Conservation (phyloP, 2,797 vertebrate genomes). For the Pseudochirops cupreus region DNA sequence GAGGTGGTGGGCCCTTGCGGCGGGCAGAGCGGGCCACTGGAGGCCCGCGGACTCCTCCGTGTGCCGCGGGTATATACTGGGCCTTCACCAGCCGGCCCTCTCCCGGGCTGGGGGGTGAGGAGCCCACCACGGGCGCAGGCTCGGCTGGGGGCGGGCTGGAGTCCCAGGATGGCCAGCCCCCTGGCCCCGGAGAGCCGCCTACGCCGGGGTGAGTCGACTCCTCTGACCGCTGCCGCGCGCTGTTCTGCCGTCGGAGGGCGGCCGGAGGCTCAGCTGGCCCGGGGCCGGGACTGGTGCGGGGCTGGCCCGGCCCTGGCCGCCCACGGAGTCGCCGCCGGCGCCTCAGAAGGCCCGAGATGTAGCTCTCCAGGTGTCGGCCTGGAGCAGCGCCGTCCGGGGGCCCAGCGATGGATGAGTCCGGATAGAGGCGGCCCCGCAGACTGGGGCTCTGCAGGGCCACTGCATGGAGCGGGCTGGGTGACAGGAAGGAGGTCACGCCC, state of each 20-base stretch:
- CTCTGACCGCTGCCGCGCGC: slow-evolving; percentile 85
- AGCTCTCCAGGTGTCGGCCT: slow-evolving; percentile 86
- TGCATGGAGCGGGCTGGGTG: slow-evolving; percentile 83
- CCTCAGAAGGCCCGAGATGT: slow-evolving; percentile 90
- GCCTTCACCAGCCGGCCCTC: slow-evolving; percentile 89
- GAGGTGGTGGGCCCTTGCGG: slow-evolving; percentile 75
- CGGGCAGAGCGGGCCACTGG: slow-evolving; percentile 71
- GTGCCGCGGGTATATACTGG: slow-evolving; percentile 90
- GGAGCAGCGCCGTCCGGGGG: slow-evolving; percentile 51
- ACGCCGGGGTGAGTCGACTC: slow-evolving; percentile 76
- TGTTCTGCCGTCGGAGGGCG: slow-evolving; percentile 86
- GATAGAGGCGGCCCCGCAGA: slow-evolving; percentile 37
- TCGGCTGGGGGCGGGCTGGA: slow-evolving; percentile 72
- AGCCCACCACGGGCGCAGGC: slow-evolving; percentile 55
- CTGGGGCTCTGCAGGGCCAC: slow-evolving; percentile 82
- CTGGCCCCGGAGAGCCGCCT: slow-evolving; percentile 69
- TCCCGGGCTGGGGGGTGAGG: slow-evolving; percentile 73
- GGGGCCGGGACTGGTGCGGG: slow-evolving; percentile 86
- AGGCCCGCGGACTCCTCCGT: slow-evolving; percentile 72
- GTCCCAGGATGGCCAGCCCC: slow-evolving; percentile 79
- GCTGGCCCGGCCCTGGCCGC: slow-evolving; percentile 85
- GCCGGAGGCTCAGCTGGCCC: slow-evolving; percentile 79
- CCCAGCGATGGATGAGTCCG: slow-evolving; percentile 25
- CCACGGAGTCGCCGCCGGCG: slow-evolving; percentile 79
- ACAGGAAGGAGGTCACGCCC: slow-evolving; percentile 77